Percentiles rank a stretch among this genome's conserved stretches.
phyloP scores from a whole-genome alignment of 1,140 invertebrate genomes.

The Monomorium pharaonis region DNA sequence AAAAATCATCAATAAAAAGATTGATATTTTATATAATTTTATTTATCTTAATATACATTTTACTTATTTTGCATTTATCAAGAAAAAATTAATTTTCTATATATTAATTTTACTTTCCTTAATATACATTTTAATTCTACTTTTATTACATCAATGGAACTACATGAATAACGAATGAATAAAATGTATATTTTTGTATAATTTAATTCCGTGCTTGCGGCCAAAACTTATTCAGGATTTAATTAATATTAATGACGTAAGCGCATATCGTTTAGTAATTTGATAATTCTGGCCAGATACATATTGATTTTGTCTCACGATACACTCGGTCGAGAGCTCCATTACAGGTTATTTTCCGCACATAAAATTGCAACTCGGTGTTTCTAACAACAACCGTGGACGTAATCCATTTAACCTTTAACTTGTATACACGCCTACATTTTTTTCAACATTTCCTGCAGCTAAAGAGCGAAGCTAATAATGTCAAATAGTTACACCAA shows the following conservation, averaged over 20 bases:
- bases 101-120: not conserved
- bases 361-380: conserved; percentile 31
- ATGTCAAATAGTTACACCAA: conserved; percentile 16
- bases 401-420: conserved; percentile 23
- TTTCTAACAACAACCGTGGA: conserved; percentile 14
- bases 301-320: conserved; percentile 6
- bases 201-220: not conserved
- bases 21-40: not conserved
- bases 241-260: not conserved
- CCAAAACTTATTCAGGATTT: not conserved
- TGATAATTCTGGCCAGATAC: conserved; percentile 15
- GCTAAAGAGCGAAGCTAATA: conserved; percentile 36
- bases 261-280: conserved; percentile 10
- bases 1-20: not conserved
- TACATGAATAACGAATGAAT: not conserved
- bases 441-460: conserved; percentile 7
- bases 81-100: too few species aligned
- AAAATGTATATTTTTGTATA: not conserved
- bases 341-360: not conserved
- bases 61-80: not conserved
- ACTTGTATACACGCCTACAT: not conserved
- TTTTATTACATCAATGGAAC: not conserved
- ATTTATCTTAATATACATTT: not conserved
- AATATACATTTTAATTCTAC: not conserved
- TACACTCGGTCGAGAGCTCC: not conserved